A percentile compares a stretch with the other conserved stretches of the same genome.
phyloP scores from a whole-genome alignment of 2,797 vertebrate species.

The Percopsis omiscomaycus region DNA sequence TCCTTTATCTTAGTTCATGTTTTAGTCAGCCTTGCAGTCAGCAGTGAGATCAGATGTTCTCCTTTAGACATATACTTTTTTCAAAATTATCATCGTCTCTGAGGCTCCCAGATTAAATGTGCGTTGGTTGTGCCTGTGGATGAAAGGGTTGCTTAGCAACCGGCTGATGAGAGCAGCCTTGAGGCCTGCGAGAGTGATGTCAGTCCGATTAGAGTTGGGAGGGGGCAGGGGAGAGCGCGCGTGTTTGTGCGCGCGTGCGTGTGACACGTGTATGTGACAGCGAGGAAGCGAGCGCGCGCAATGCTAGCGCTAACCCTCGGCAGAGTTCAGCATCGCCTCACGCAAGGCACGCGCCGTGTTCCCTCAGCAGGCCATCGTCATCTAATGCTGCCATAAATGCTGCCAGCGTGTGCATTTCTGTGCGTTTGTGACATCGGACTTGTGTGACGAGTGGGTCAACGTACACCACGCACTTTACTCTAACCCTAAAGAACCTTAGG shows the following conservation, averaged over 20 bases:
- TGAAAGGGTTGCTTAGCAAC: conserved; percentile 78
- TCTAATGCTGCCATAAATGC: conserved; percentile 65
- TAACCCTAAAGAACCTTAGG: too few species aligned
- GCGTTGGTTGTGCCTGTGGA: conserved; percentile 70
- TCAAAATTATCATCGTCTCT: conserved; percentile 31
- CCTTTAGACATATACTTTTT: conserved; percentile 37
- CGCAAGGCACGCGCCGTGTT: conserved; percentile 63
- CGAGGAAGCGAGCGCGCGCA: conserved; percentile 29
- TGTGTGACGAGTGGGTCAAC: too few species aligned
- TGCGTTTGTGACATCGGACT: too few species aligned
- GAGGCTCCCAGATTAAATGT: conserved; percentile 68
- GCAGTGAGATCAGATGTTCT: conserved; percentile 28
- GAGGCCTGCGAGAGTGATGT: conserved; percentile 64
- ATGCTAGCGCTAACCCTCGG: conserved; percentile 49
- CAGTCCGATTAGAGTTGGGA: conserved; percentile 53
- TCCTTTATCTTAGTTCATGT: background rate
- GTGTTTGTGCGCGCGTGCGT: conserved; percentile 13
- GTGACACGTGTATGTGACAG: conserved; percentile 15
- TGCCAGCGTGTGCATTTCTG: conserved; percentile 24
- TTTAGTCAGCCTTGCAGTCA: conserved; percentile 20
- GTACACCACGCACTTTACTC: too few species aligned
- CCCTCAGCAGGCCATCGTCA: conserved; percentile 69
- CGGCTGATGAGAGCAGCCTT: conserved; percentile 62
- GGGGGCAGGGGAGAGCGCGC: conserved; percentile 20
- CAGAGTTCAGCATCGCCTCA: conserved; percentile 70